Base-by-base conservation (phyloP, 92 coral and sea anemone genomes). In the Anthopleura xanthogrammica region DNA sequence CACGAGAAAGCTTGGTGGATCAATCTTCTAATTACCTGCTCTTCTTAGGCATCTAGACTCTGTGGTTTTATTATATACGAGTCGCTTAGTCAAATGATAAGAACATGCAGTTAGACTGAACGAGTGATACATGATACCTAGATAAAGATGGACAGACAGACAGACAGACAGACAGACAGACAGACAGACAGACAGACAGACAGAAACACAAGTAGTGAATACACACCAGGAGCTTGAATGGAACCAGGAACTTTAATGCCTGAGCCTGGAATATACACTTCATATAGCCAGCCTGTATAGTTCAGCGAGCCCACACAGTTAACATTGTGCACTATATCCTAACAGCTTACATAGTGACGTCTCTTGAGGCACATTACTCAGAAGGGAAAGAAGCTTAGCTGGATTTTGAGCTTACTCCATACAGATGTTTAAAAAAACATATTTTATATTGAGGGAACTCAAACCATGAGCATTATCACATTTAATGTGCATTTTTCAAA, bases 211-310 rank as follows among this genome's bases (percentile, higher is more conserved):
- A 66, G 85, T 70, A 78, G 75, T 64, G 77, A 87, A 92, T 93
- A 93, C 98, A 93, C 98, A 93, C 98, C 98, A 83, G 98, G 98
- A 80, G 98, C 98, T 94, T 93, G 98, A 80, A 93, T 91, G 52
- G 98, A 93, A 90, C 98, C 98, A 87, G 98, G 98, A 89, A 93
- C 98, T 93, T 93, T 93, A 87, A 93, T 91, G 98, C 98, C 98
- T 87, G 98, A 89, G 89, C 98, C 98, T 79, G 93, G 95, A 83
- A 93, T 89, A 93, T 91, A 93, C 87, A 93, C 95, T 85, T 93
- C 98, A 72, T 90, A 87, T 78, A 93, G 92, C 98, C 98, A 93
- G 88, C 98, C 98, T 93, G 95, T 93, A 86, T 76, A 75, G 89
- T 86, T 86, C 91, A 88, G 91, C 90, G 91, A 87, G 89, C 91